Evolutionary conservation across 1,140 invertebrate genomes (phyloP).

Genomic region (Drosophila sechellia): DNA sequence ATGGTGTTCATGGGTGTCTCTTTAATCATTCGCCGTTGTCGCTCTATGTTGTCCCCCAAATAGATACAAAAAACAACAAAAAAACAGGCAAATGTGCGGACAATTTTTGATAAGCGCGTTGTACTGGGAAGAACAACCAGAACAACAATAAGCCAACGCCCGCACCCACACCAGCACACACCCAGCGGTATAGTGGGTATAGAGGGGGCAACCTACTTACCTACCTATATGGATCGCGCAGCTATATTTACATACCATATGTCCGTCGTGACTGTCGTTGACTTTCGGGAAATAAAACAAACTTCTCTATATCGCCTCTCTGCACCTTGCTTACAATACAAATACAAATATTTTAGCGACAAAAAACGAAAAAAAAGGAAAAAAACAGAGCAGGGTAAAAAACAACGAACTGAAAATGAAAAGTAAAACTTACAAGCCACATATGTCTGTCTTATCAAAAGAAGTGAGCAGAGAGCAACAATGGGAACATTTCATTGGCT

Average conservation of each 20-base stretch:
- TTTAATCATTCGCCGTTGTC: slow-evolving; percentile 69
- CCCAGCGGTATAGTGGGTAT: background rate
- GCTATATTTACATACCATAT: slow-evolving; percentile 77
- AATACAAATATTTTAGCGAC: slow-evolving; percentile 77
- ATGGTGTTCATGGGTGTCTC: slow-evolving; percentile 16
- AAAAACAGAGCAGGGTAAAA: slow-evolving; percentile 14
- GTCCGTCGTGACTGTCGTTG: slow-evolving; percentile 55
- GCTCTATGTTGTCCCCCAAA: slow-evolving; percentile 25
- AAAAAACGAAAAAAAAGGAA: slow-evolving; percentile 15
- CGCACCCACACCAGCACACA: slow-evolving; percentile 59
- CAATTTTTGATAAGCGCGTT: slow-evolving; percentile 65
- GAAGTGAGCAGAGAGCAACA: slow-evolving; percentile 20
- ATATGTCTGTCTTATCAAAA: slow-evolving; percentile 44
- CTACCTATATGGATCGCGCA: slow-evolving; percentile 69
- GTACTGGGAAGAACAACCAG: slow-evolving; percentile 32
- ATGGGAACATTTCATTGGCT: slow-evolving; percentile 40
- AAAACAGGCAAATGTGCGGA: slow-evolving; percentile 27
- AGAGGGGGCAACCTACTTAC: slow-evolving; percentile 39
- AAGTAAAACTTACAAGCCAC: slow-evolving; percentile 48
- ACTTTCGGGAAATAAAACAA: slow-evolving; percentile 77
- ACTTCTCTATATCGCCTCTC: slow-evolving; percentile 14
- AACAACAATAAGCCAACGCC: slow-evolving; percentile 64
- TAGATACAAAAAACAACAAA: slow-evolving; percentile 34
- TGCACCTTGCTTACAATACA: slow-evolving; percentile 57
- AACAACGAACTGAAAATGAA: slow-evolving; percentile 40